Evolutionary conservation across 2,888 invertebrate genomes (phyloP).

Genomic region (Lasioglossum figueresi): DNA sequence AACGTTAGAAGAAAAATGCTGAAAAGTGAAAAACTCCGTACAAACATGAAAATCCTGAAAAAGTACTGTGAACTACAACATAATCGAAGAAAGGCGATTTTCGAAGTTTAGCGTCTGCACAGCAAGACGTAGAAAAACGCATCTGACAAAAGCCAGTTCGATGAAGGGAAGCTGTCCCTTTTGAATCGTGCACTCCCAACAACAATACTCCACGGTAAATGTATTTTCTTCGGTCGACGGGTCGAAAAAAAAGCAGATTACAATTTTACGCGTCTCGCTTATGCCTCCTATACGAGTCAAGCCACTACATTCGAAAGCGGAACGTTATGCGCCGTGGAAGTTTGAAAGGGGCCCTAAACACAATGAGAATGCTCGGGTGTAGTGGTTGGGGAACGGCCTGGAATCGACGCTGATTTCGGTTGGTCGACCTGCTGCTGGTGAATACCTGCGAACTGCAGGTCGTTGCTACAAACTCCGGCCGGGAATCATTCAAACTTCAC

Average conservation of each 20-base stretch:
- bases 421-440: conserved; percentile 26
- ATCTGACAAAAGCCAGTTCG: too few species aligned
- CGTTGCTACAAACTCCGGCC: not conserved
- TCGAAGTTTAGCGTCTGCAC: not conserved
- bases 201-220: not conserved
- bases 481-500: conserved; percentile 24
- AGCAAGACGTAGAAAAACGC: not conserved
- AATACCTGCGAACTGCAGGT: conserved; percentile 37
- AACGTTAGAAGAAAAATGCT: not conserved
- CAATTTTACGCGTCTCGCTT: conserved; percentile 20
- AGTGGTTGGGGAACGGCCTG: conserved; percentile 18
- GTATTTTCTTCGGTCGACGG: not conserved
- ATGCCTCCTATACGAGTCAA: not conserved
- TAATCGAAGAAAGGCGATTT: not conserved
- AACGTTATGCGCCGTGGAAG: conserved; percentile 24
- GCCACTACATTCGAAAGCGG: conserved; percentile 14
- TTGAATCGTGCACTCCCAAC: not conserved
- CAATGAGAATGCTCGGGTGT: conserved; percentile 35
- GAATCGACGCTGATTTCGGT: conserved; percentile 36
- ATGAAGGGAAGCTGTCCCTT: not conserved
- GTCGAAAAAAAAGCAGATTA: not conserved
- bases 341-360: conserved; percentile 33
- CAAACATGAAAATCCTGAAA: not conserved
- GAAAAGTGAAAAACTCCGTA: too few species aligned
- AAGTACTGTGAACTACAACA: too few species aligned